Evolutionary conservation across 2,797 vertebrate genomes (phyloP).

Genomic region (Syngnathus rostellatus): DNA sequence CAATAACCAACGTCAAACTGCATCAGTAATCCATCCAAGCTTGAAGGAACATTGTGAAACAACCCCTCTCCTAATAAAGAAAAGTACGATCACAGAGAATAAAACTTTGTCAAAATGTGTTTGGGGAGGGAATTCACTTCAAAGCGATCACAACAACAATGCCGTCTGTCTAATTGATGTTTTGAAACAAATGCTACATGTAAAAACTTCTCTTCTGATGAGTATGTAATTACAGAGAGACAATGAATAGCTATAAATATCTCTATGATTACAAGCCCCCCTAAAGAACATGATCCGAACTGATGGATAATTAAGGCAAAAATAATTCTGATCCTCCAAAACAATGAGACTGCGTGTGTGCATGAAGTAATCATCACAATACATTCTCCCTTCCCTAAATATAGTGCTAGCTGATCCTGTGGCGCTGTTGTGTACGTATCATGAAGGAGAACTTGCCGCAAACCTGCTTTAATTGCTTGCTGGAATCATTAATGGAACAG

Average conservation of each 20-base stretch:
- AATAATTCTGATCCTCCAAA: conserved; percentile 60
- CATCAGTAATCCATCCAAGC: neutral
- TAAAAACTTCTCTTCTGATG: conserved; percentile 60
- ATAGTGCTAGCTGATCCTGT: conserved; percentile 43
- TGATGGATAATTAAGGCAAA: conserved; percentile 64
- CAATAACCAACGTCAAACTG: neutral
- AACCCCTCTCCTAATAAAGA: conserved; percentile 36
- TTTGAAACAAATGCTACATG: conserved; percentile 60
- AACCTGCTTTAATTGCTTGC: conserved; percentile 57
- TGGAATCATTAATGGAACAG: conserved; percentile 57
- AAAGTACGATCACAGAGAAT: conserved; percentile 27
- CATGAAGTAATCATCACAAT: conserved; percentile 23
- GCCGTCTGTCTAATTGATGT: conserved; percentile 64
- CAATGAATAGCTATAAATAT: conserved; percentile 67
- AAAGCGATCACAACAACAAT: conserved; percentile 56
- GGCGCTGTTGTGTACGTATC: conserved; percentile 33
- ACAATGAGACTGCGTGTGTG: conserved; percentile 24
- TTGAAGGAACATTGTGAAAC: conserved; percentile 16
- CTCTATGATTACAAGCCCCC: conserved; percentile 59
- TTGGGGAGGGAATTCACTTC: conserved; percentile 56
- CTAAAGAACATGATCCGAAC: conserved; percentile 64
- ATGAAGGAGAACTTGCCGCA: conserved; percentile 46
- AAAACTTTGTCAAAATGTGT: conserved; percentile 53
- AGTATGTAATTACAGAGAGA: conserved; percentile 65
- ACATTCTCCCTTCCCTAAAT: conserved; percentile 47